phyloP scores from a whole-genome alignment of 2,797 vertebrate genomes.

The Etheostoma nigrum region DNA sequence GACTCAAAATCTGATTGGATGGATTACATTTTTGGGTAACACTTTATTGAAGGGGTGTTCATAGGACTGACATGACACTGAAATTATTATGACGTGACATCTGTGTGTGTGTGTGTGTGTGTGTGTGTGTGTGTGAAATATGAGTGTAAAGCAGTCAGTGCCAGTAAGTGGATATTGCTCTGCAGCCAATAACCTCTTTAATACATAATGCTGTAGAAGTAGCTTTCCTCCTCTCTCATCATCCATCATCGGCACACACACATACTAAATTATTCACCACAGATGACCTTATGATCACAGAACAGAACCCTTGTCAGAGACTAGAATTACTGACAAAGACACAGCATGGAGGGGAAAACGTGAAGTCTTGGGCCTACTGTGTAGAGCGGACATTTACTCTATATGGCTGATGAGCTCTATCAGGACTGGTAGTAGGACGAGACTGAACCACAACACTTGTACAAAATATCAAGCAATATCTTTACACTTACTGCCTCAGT shows the following conservation, averaged over 20 bases:
- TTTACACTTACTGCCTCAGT: background rate
- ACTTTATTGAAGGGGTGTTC: background rate
- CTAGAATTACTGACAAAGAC: conserved; percentile 50
- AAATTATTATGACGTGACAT: no score
- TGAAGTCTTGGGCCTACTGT: background rate
- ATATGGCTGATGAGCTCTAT: conserved; percentile 11
- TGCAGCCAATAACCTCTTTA: conserved; percentile 61
- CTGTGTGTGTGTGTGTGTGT: background rate
- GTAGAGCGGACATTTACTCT: background rate
- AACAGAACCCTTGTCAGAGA: conserved; percentile 48
- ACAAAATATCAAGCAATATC: background rate
- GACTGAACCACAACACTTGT: conserved; percentile 26
- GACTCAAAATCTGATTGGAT: background rate
- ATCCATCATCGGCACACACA: conserved; percentile 64
- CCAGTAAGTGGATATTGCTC: conserved; percentile 50
- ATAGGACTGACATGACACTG: no score
- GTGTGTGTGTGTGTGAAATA: background rate
- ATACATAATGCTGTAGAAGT: conserved; percentile 65
- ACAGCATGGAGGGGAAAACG: background rate
- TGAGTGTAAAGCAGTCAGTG: conserved; percentile 22
- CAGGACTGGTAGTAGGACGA: background rate
- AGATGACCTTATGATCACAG: conserved; percentile 62
- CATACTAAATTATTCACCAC: conserved; percentile 41
- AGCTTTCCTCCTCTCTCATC: conserved; percentile 48
- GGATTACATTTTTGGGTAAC: background rate